Percentiles rank a stretch among this genome's conserved stretches.
phyloP scores from a whole-genome alignment of 2,113 vertebrate genomes.

The Leuciscus idus region DNA sequence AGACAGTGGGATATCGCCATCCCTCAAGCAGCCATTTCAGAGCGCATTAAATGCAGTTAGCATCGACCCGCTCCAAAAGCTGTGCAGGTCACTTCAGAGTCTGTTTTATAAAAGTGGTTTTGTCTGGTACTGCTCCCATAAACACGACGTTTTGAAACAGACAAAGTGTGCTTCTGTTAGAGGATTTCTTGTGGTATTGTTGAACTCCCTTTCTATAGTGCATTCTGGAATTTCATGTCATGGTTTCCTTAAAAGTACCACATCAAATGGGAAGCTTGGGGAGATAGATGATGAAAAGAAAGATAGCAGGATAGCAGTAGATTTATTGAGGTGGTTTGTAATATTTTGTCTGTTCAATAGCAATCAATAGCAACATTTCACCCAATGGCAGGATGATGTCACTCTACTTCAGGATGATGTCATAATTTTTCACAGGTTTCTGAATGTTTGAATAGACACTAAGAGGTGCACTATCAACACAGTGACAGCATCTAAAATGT shows the following conservation, averaged over 20 bases:
- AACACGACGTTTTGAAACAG: slow-evolving; percentile 1
- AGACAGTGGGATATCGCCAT: slow-evolving; percentile 23
- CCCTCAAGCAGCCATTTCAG: slow-evolving; percentile 16
- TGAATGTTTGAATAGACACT: too few relatives aligned
- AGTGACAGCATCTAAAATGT: too few relatives aligned
- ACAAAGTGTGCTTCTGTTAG: not conserved
- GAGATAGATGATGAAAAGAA: not conserved
- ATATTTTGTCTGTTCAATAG: not conserved
- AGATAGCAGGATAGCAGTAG: not conserved
- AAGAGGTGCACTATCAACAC: too few relatives aligned
- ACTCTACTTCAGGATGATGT: not conserved
- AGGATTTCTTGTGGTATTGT: not conserved
- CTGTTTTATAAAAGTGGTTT: slow-evolving; percentile 33
- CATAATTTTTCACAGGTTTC: too few relatives aligned
- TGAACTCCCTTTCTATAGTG: not conserved
- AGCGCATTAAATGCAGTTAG: slow-evolving; percentile 23
- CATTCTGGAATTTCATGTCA: not conserved
- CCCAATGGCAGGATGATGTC: not conserved
- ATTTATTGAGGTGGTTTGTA: not conserved
- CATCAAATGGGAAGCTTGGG: not conserved
- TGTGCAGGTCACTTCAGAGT: slow-evolving; percentile 15
- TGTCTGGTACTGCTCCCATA: slow-evolving; percentile 23
- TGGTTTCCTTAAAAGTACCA: not conserved
- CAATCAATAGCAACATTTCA: not conserved
- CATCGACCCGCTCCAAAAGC: slow-evolving; percentile 7